Evolutionary conservation across 2,113 vertebrate genomes (phyloP).

Genomic region (Muntiacus reevesi): DNA sequence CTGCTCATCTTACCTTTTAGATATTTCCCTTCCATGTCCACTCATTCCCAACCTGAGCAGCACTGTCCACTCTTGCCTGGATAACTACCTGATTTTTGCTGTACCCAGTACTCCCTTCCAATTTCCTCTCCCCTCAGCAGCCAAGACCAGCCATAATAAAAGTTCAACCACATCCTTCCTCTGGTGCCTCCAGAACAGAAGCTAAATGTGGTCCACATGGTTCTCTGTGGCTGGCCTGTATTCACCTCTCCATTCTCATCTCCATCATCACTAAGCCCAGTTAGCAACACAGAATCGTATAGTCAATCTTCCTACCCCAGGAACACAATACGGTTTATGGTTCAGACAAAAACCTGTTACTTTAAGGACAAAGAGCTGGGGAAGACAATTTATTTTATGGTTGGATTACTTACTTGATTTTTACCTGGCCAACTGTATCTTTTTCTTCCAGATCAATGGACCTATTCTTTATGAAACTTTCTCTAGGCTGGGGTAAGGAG

Average conservation of each 20-base stretch:
- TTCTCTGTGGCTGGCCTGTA: not conserved
- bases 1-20: not conserved
- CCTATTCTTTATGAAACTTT: not conserved
- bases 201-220: not conserved
- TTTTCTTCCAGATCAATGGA: not conserved
- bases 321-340: not conserved
- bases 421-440: not conserved
- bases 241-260: not conserved
- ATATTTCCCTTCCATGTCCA: not conserved
- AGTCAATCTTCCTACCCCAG: not conserved
- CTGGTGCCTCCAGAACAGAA: not conserved
- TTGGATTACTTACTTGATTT: not conserved
- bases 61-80: not conserved
- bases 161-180: not conserved
- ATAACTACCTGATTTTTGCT: not conserved
- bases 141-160: not conserved
- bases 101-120: not conserved
- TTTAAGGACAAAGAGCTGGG: not conserved
- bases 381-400: not conserved
- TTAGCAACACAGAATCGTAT: not conserved
- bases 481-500: not conserved
- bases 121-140: not conserved
- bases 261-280: not conserved
- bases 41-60: not conserved
- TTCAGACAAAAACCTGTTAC: not conserved